Evolutionary conservation across 1,140 invertebrate genomes (phyloP).

Genomic region (Drosophila chauvacae): DNA sequence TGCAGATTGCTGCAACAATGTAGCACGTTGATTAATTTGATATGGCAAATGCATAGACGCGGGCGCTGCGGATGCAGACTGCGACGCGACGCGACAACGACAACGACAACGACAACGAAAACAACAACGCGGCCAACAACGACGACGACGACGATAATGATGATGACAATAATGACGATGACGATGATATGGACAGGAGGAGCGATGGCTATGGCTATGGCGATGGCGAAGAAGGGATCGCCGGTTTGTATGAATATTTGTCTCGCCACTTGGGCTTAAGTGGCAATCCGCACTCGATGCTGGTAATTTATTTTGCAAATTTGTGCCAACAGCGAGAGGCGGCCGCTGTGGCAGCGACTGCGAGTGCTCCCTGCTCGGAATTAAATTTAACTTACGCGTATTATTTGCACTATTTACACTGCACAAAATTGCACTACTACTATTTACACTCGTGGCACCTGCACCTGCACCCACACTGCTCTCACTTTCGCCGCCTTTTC

Average conservation of each 20-base stretch:
- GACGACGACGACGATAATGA: conserved; percentile 21
- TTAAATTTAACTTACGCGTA: conserved; percentile 75
- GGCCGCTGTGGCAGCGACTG: conserved; percentile 8
- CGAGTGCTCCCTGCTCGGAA: conserved; percentile 60
- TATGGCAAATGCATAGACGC: conserved; percentile 80
- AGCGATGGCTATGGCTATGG: conserved; percentile 3
- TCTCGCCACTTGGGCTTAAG: conserved; percentile 60
- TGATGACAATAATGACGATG: conserved; percentile 16
- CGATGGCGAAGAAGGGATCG: conserved; percentile 6
- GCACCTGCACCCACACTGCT: conserved; percentile 10
- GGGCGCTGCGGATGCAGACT: conserved; percentile 51
- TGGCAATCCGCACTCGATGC: conserved; percentile 67
- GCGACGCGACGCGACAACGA: conserved; percentile 69
- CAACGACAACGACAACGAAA: conserved; percentile 29
- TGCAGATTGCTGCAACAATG: conserved; percentile 75
- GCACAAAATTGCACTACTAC: conserved; percentile 58
- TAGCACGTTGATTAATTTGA: conserved; percentile 83
- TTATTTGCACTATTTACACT: conserved; percentile 83
- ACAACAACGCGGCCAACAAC: conserved; percentile 18
- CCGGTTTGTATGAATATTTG: conserved; percentile 45
- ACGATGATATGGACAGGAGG: conserved; percentile 19
- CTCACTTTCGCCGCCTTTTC: conserved; percentile 51
- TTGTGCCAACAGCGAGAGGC: conserved; percentile 62
- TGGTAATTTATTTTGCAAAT: conserved; percentile 81
- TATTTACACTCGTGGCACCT: conserved; percentile 54